Conservation (phyloP, 2,113 vertebrate genomes). For the Anarhynchus alexandrinus region DNA sequence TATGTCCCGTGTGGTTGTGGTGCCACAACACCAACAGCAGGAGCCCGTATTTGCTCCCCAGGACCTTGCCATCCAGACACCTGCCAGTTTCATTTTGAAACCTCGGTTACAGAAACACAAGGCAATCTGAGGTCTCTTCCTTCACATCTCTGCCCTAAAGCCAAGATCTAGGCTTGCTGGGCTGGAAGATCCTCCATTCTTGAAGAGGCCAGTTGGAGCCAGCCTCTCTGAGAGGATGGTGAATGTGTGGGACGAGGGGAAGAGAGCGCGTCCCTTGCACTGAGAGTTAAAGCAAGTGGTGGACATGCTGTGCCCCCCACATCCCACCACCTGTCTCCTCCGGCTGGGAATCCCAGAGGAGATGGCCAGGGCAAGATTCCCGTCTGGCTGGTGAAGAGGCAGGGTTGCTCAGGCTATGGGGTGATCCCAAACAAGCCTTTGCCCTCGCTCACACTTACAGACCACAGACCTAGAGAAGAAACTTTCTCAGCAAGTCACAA, state of each 20-base stretch:
- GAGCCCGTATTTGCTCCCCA: not conserved
- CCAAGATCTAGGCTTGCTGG: not conserved
- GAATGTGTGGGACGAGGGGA: not conserved
- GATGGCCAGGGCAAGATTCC: not conserved
- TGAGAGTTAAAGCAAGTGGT: not conserved
- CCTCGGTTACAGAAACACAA: not conserved
- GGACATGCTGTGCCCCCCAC: not conserved
- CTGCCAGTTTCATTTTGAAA: not conserved
- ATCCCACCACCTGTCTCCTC: not conserved
- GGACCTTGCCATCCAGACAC: not conserved
- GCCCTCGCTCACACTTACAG: not conserved
- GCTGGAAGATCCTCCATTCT: not conserved
- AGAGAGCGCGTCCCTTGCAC: not conserved
- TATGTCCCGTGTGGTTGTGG: not conserved
- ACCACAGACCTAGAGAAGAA: not conserved
- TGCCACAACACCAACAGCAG: not conserved
- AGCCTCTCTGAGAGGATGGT: not conserved
- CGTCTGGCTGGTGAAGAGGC: not conserved
- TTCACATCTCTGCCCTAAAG: not conserved
- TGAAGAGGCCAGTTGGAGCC: not conserved
- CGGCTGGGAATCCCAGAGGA: rapidly evolving
- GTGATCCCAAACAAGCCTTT: not conserved
- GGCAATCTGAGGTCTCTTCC: not conserved
- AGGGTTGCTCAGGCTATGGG: not conserved
- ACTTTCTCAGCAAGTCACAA: not conserved